Conservation (phyloP, 2,113 vertebrate species). For the Lampris incognitus region DNA sequence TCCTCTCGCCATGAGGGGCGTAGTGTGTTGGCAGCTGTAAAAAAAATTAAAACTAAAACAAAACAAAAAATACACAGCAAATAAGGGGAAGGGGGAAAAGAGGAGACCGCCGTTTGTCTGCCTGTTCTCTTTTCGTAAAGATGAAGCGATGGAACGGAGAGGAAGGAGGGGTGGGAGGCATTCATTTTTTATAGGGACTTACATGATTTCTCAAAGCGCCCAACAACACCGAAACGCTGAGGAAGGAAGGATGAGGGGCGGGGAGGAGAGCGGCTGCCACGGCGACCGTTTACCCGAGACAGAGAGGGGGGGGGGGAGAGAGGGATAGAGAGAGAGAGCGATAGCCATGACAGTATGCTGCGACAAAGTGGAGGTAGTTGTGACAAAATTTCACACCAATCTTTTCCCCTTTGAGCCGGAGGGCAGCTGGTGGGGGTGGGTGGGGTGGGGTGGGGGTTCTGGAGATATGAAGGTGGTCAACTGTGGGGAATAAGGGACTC, state of each 20-base stretch:
- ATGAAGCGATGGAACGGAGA: constrained; percentile 7
- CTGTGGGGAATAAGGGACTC: constrained; percentile 30
- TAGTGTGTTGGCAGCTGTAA: constrained; percentile 36
- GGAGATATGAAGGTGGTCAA: not conserved
- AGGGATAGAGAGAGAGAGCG: not conserved
- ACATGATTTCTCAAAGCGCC: constrained; percentile 53
- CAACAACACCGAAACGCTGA: constrained; percentile 45
- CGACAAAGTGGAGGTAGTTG: constrained; percentile 39
- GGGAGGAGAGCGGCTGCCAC: constrained; percentile 37
- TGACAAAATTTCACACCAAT: constrained; percentile 52
- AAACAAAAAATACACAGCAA: not conserved
- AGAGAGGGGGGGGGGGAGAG: too few species aligned
- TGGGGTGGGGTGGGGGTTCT: not conserved
- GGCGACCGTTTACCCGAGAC: not conserved
- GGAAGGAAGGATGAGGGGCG: constrained; percentile 1
- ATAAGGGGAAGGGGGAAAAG: constrained; percentile 22
- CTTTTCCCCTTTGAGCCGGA: constrained; percentile 46
- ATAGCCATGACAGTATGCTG: constrained; percentile 30
- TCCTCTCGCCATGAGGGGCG: constrained; percentile 20
- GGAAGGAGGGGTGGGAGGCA: constrained; percentile 7
- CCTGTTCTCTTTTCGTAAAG: constrained; percentile 36
- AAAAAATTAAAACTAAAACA: not conserved
- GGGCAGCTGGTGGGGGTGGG: constrained; percentile 25
- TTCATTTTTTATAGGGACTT: constrained; percentile 65
- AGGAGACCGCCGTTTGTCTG: not conserved